Evolutionary conservation across 2,888 invertebrate species (phyloP).

Genomic region (Drosophila fungiperda): DNA sequence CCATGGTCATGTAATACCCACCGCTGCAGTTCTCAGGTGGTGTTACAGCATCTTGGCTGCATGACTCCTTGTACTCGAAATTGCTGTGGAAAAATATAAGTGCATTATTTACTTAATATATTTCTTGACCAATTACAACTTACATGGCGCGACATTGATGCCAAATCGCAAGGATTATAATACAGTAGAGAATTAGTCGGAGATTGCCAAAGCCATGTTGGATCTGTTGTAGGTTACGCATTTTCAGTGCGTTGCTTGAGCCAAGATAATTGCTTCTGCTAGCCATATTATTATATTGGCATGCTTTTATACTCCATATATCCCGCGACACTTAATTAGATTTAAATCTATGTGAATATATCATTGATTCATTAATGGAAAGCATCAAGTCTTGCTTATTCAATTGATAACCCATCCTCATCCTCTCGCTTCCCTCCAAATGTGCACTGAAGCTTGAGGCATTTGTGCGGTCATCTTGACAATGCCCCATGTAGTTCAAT

Average conservation of each 20-base stretch:
- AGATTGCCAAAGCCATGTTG: constrained; percentile 23
- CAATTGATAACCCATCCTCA: constrained; percentile 34
- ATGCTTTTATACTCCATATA: constrained; percentile 44
- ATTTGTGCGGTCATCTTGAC: constrained; percentile 18
- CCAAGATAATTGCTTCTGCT: constrained; percentile 24
- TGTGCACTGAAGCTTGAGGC: constrained; percentile 43
- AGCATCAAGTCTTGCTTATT: constrained; percentile 17
- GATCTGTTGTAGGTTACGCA: constrained; percentile 38
- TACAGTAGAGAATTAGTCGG: constrained; percentile 29
- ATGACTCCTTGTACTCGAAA: background rate
- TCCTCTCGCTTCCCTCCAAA: background rate
- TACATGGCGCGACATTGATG: constrained; percentile 37
- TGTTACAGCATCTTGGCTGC: constrained; percentile 4
- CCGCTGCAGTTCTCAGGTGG: background rate
- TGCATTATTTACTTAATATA: background rate
- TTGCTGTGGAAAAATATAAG: constrained; percentile 2
- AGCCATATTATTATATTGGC: background rate
- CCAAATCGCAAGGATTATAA: constrained; percentile 28
- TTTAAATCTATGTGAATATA: constrained; percentile 55
- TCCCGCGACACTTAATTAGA: constrained; percentile 29
- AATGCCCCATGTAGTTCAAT: constrained; percentile 31
- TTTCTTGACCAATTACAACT: constrained; percentile 12
- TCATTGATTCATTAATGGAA: constrained; percentile 47
- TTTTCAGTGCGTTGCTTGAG: constrained; percentile 31
- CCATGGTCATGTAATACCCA: background rate